A percentile compares a stretch with the other conserved stretches of the same genome.
Conservation (phyloP, 1,140 invertebrate species). For the Euwallacea fornicatus region DNA sequence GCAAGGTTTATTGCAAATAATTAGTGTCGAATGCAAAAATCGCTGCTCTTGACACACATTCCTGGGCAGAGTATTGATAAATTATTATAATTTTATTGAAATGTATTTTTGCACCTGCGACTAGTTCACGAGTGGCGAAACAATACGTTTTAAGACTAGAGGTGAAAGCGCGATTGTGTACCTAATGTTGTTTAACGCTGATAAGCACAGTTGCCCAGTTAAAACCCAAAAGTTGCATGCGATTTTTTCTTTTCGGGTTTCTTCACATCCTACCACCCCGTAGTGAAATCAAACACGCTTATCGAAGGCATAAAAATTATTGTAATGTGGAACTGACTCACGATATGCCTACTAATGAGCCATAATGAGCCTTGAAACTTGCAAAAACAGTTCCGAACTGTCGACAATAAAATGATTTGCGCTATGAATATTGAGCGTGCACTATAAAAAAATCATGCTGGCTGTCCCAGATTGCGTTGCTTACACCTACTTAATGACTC, state of each 20-base stretch:
- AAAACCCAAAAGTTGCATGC: no score
- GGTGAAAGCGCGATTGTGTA: background rate
- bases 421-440: background rate
- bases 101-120: background rate
- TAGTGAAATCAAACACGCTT: background rate
- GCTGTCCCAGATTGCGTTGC: background rate
- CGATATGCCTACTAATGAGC: background rate
- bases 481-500: background rate
- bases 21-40: constrained; percentile 3
- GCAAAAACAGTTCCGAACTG: background rate
- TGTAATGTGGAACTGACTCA: background rate
- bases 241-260: no score
- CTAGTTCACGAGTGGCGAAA: background rate
- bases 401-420: background rate
- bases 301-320: background rate
- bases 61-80: background rate
- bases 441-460: background rate
- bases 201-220: no score
- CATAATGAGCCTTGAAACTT: constrained; percentile 1
- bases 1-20: background rate
- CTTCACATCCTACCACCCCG: no score
- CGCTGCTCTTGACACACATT: constrained; percentile 9
- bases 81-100: background rate
- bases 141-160: background rate
- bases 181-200: no score